Conservation (phyloP, 2,113 vertebrate species). For the Cryptoleucopteryx plumbea region DNA sequence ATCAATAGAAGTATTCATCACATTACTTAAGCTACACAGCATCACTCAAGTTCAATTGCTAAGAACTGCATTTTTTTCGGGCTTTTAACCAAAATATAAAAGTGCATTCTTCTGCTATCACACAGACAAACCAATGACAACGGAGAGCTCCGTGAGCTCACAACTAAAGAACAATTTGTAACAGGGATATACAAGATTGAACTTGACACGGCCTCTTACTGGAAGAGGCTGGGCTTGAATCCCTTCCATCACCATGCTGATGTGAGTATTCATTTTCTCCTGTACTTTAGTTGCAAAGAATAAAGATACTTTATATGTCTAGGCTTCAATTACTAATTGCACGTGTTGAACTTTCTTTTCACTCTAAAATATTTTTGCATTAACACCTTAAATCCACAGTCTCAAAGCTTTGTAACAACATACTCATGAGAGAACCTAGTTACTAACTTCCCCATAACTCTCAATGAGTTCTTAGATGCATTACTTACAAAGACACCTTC, state of each 20-base stretch:
- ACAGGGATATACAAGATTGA: slow-evolving; percentile 75
- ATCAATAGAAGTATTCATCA: not conserved
- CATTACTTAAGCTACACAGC: not conserved
- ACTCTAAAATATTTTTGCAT: not conserved
- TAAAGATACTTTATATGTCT: not conserved
- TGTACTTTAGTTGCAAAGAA: not conserved
- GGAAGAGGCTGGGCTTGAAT: slow-evolving; percentile 67
- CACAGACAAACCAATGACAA: slow-evolving; percentile 64
- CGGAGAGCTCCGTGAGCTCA: slow-evolving; percentile 70
- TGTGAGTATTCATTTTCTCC: slow-evolving; percentile 59
- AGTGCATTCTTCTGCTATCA: not conserved
- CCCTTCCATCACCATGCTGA: slow-evolving; percentile 76
- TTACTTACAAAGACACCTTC: not conserved
- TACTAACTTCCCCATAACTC: fast-evolving
- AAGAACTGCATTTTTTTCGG: not conserved
- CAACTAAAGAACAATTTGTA: slow-evolving; percentile 70
- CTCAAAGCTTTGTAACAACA: not conserved
- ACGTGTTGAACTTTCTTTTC: not conserved
- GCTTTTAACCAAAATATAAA: not conserved
- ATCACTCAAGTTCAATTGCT: not conserved
- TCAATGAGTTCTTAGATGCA: not conserved
- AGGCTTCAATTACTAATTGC: not conserved
- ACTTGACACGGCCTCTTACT: slow-evolving; percentile 76
- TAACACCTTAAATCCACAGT: not conserved
- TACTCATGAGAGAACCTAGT: not conserved